phyloP scores from a whole-genome alignment of 2,888 invertebrate species.

The Pseudococcus longispinus region DNA sequence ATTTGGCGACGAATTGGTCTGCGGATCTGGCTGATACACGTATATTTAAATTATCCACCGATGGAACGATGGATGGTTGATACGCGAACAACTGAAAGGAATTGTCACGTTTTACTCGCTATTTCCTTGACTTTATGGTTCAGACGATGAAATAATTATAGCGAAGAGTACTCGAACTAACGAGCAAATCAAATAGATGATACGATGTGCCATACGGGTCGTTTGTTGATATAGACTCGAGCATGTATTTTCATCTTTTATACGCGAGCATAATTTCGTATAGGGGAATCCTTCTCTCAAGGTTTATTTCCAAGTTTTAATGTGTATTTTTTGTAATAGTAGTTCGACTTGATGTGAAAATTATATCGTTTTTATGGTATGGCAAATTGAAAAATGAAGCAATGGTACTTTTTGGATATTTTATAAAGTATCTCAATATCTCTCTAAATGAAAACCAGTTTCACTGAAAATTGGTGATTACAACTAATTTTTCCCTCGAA shows the following conservation, averaged over 20 bases:
- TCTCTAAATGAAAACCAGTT: no score
- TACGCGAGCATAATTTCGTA: neutral
- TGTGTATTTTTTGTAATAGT: no score
- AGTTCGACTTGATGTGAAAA: no score
- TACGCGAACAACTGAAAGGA: neutral
- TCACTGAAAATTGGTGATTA: no score
- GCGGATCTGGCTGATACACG: neutral
- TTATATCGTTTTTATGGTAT: no score
- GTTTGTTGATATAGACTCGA: neutral
- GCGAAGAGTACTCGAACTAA: neutral
- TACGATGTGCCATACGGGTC: neutral
- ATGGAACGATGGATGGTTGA: neutral
- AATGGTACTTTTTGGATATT: no score
- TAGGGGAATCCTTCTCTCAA: neutral
- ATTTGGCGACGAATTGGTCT: neutral
- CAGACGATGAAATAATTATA: neutral
- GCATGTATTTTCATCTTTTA: neutral
- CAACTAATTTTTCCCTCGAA: no score
- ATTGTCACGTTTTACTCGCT: neutral
- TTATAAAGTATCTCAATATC: no score
- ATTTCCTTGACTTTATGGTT: conserved; percentile 4
- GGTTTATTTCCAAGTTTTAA: neutral
- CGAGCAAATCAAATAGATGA: neutral
- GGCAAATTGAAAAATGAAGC: no score
- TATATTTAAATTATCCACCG: neutral